These are phyloP conservation scores for Drosophila seguyi DNA, from an alignment of 1,140 invertebrate genomes.

Conservation along the genomic window DNA sequence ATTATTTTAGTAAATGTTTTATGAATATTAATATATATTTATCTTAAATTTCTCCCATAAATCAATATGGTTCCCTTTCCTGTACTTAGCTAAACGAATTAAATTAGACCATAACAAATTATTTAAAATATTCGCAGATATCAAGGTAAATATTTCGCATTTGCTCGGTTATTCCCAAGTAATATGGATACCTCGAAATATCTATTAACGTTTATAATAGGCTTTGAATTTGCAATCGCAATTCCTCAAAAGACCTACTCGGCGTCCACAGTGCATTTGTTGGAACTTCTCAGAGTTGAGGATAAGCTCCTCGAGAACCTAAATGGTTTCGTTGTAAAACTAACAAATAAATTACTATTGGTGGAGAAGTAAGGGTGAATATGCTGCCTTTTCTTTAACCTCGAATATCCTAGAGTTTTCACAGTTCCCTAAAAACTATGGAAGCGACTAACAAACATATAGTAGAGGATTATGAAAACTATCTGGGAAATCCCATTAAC, in stretches of 20 bases:
- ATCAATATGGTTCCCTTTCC: background rate
- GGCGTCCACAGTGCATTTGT: slow-evolving; percentile 18
- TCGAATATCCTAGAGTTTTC: no score
- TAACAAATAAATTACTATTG: slow-evolving; percentile 20
- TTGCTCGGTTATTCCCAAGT: background rate
- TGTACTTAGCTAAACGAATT: background rate
- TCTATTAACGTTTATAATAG: background rate
- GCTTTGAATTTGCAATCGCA: background rate
- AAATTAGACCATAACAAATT: background rate
- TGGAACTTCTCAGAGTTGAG: slow-evolving; percentile 23
- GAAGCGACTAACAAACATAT: slow-evolving; percentile 1
- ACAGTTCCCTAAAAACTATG: slow-evolving; percentile 16
- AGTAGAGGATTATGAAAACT: slow-evolving; percentile 8
- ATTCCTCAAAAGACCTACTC: background rate
- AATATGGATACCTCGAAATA: background rate
- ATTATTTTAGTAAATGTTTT: no score
- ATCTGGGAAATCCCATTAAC: slow-evolving; percentile 45
- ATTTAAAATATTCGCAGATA: background rate
- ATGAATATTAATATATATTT: no score
- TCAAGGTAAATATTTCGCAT: background rate
- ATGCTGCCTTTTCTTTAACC: fast-evolving
- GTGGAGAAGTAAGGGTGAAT: slow-evolving; percentile 14
- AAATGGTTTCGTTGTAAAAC: slow-evolving; percentile 4
- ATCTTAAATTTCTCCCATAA: background rate
- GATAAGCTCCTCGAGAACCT: slow-evolving; percentile 28